Base-by-base conservation (phyloP, 2,888 invertebrate genomes). In the Boloria selene region DNA sequence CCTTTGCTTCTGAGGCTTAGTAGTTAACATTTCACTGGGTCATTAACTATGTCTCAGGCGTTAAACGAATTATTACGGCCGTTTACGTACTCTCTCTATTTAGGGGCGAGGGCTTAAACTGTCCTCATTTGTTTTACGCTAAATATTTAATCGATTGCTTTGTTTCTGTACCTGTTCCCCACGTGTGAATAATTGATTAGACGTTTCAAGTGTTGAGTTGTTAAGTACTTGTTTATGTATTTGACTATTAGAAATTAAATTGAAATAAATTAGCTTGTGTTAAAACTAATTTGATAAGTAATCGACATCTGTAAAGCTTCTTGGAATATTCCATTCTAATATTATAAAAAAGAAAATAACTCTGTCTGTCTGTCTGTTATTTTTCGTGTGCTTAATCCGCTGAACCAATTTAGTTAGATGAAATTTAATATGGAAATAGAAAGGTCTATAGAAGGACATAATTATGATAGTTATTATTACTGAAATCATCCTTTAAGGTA, bases 21-120 rank as follows among this genome's bases (percentile, higher is more conserved):
- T 74, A 75, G 75, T 77, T 75, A 82, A 79, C 81, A 78, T 82
- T 76, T 82, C 78, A 80, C 75, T 71, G 79, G 75, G 78, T 85
- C 87, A 84, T 86, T 86, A 84, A 79, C 77, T 79, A 80, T 81
- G 83, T 85, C 81, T 79, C 72, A 79, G 78, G 75, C 80, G 77
- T 80, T 81, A 78, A 82, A 83, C 80, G 82, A 84, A 84, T 82
- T 79, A 77, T 76, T 73, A 77, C 72, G 78, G 79, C 77, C 74
- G 77, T 80, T 78, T 82, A 81, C 76, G 79, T 78, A 79, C 75
- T 74, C 75, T 73, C 73, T 72, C 75, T 75, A 75, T 76, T 77
- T 72, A 79, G 79, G 74, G 82, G 80, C 77, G 79, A 79, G 75
- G 75, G 73, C 75, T 72, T 79, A 82, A 84, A 82, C 79, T 80